These are phyloP conservation scores for Helicolenus hilgendorfi DNA, from an alignment of 2,797 vertebrate genomes.

Conservation along the genomic window DNA sequence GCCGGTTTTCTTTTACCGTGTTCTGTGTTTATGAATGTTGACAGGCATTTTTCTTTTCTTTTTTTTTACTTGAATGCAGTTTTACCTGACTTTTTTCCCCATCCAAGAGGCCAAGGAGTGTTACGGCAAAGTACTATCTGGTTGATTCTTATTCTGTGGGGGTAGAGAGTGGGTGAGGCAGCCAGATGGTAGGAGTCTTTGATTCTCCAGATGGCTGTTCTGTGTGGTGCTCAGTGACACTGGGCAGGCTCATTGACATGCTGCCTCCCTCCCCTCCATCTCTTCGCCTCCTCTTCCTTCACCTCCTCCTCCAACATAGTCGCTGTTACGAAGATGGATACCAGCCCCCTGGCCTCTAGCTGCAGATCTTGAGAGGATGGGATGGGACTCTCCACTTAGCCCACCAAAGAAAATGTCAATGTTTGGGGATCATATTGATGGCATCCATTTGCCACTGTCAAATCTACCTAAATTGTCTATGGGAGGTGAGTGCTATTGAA, in stretches of 20 bases:
- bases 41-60: background rate
- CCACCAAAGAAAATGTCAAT: conserved; percentile 85
- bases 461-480: conserved; percentile 69
- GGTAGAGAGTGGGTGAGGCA: conserved; percentile 90
- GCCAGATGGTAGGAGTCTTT: conserved; percentile 92
- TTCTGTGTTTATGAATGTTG: background rate
- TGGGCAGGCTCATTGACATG: conserved; percentile 92
- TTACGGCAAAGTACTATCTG: conserved; percentile 79
- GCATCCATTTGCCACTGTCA: conserved; percentile 85
- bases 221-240: conserved; percentile 92
- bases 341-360: conserved; percentile 78
- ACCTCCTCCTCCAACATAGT: conserved; percentile 82
- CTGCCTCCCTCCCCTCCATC: conserved; percentile 87
- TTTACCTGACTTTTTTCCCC: conserved; percentile 63
- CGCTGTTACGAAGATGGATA: conserved; percentile 87
- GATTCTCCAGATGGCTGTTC: conserved; percentile 93
- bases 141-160: conserved; percentile 89
- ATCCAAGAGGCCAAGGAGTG: conserved; percentile 70
- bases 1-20: background rate
- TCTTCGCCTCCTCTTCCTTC: conserved; percentile 84
- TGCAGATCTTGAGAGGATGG: conserved; percentile 82
- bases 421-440: conserved; percentile 82
- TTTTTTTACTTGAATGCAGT: conserved; percentile 9
- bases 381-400: conserved; percentile 79
- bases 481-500: conserved; percentile 59